These are phyloP conservation scores for Diabrotica balteata DNA, from an alignment of 2,888 invertebrate species.

Conservation along the genomic window DNA sequence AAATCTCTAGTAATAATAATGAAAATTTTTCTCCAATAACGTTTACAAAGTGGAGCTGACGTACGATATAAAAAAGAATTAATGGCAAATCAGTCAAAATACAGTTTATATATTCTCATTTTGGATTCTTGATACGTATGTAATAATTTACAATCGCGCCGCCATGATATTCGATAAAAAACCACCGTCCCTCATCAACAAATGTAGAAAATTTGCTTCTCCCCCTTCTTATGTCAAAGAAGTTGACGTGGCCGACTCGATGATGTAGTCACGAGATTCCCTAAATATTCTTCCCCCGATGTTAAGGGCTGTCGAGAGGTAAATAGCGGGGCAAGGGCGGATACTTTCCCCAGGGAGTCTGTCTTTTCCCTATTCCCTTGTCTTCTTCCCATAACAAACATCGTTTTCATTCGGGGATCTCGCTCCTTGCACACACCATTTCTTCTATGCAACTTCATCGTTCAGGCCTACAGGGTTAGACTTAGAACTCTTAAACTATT, in stretches of 20 bases:
- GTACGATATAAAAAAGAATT: too few species aligned
- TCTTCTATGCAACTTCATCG: slow-evolving; percentile 52
- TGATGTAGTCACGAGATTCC: slow-evolving; percentile 57
- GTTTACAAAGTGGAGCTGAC: too few species aligned
- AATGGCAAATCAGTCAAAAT: too few species aligned
- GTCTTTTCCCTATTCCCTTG: slow-evolving; percentile 65
- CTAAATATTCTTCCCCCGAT: slow-evolving; percentile 57
- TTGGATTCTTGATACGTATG: too few species aligned
- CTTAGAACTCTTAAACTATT: too few species aligned
- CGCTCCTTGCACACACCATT: slow-evolving; percentile 49
- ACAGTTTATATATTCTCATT: too few species aligned
- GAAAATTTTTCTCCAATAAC: too few species aligned
- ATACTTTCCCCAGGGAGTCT: slow-evolving; percentile 67
- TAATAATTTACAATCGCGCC: not conserved
- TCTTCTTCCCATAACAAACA: slow-evolving; percentile 58
- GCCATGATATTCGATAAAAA: slow-evolving; percentile 1
- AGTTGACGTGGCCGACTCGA: slow-evolving; percentile 53
- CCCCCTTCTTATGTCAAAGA: slow-evolving; percentile 30
- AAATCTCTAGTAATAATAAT: too few species aligned
- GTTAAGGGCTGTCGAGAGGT: slow-evolving; percentile 44
- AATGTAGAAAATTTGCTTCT: slow-evolving; percentile 32
- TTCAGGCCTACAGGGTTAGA: slow-evolving; percentile 25
- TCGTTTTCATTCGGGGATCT: slow-evolving; percentile 57
- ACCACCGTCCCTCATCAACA: not conserved
- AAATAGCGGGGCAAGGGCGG: slow-evolving; percentile 58